Evolutionary conservation across 2,113 vertebrate species (phyloP).

Genomic region (Suncus etruscus): DNA sequence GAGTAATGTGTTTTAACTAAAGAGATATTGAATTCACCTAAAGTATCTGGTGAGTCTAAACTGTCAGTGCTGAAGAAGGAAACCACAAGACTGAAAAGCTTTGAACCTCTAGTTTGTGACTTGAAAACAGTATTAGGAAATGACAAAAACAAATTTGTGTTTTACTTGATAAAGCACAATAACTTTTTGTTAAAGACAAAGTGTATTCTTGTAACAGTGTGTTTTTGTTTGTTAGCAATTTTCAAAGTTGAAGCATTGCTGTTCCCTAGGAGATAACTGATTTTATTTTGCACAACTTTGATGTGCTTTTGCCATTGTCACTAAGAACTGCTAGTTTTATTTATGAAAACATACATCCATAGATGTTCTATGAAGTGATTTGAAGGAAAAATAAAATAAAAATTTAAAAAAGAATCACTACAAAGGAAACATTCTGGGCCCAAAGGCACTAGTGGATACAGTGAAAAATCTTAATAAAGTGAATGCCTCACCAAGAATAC

Average conservation of each 20-base stretch:
- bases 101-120: background rate
- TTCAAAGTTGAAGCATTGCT: slow-evolving; percentile 58
- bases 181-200: slow-evolving; percentile 7
- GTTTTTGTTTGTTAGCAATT: slow-evolving; percentile 58
- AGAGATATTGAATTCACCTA: slow-evolving; percentile 21
- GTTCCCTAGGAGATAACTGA: slow-evolving; percentile 47
- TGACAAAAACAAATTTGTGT: background rate
- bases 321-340: slow-evolving; percentile 72
- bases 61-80: slow-evolving; percentile 18
- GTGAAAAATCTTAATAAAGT: too few relatives aligned
- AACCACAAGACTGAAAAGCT: background rate
- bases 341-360: slow-evolving; percentile 52
- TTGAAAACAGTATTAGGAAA: slow-evolving; percentile 35
- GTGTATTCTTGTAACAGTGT: slow-evolving; percentile 58
- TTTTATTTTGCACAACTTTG: slow-evolving; percentile 44
- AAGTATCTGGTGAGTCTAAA: slow-evolving; percentile 20
- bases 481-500: too few relatives aligned
- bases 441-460: too few relatives aligned
- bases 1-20: slow-evolving; percentile 26
- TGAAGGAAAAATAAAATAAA: slow-evolving; percentile 80
- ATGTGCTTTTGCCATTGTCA: slow-evolving; percentile 66
- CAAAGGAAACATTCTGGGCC: too few relatives aligned
- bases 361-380: slow-evolving; percentile 72
- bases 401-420: background rate
- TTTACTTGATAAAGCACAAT: slow-evolving; percentile 36